Evolutionary conservation across 2,797 vertebrate species (phyloP), one percentile per base, ranked within the genome.

Genomic region (Molossus alvarezi): DNA sequence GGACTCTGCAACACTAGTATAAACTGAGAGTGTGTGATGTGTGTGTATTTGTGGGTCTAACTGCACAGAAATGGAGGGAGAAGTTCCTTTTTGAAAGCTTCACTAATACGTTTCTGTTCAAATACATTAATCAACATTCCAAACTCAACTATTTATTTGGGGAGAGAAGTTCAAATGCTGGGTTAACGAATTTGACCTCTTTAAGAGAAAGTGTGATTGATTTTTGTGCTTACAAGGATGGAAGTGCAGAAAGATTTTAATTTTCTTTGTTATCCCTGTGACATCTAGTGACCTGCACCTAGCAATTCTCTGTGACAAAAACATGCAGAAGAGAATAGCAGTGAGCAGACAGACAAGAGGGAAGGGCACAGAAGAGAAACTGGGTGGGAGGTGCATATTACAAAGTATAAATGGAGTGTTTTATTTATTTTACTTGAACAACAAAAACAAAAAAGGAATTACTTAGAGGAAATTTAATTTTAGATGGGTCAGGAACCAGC

Each of bases 391-490:
- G 33, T 69, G 3, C 9, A 10, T 84, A 91, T 96, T 91, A 71
- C 60, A 84, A 95, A 95, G 75, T 57, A 53, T 17, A 91, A 95
- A 58, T 76, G 55, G 37, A 62, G 4, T 29, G 9, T 53, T 77
- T 80, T 92, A 82, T 88, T 95, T 95, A 85, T 88, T 88, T 91
- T 41, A 94, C 83, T 93, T 96, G 72, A 90, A 76, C 33, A 86
- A 27, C 33, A n/a, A 45, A 5, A 45, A 45, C 41, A 55, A 48
- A 65, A 73, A 96, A 81, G 57, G 3, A 13, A 37, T 76, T 95
- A 27, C 29, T 72, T 86, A 96, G 57, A 84, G 60, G 62, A 95
- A 90, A 67, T 86, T 51, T 5, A 79, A 86, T 94, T 88, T 86
- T 53, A 83, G 53, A 67, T 64, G 18, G 14, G 9, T 33, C 29